Evolutionary conservation across 2,113 vertebrate species (phyloP).

Genomic region (Thymallus thymallus): DNA sequence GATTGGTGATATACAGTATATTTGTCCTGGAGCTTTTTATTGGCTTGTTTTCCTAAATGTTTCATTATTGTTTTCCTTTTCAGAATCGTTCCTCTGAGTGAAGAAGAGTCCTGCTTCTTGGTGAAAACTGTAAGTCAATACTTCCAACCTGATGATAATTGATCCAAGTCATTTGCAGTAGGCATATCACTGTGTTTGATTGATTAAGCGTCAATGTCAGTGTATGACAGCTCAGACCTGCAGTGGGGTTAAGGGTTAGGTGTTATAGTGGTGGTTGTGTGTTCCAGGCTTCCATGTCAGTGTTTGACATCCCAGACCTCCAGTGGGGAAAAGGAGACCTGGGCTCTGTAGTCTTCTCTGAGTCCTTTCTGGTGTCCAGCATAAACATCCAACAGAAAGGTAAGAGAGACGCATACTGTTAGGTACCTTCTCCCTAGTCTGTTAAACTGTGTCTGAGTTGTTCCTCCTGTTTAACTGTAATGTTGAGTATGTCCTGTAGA

Average conservation of each 20-base stretch:
- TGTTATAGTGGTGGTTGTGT: background rate
- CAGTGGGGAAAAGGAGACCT: conserved; percentile 72
- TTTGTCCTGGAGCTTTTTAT: background rate
- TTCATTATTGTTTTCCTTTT: conserved; percentile 10
- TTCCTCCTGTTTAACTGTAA: background rate
- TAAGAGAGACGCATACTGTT: conserved; percentile 33
- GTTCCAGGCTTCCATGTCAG: conserved; percentile 81
- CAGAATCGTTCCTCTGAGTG: conserved; percentile 83
- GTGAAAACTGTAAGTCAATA: conserved; percentile 86
- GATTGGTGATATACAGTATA: background rate
- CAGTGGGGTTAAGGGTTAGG: conserved; percentile 49
- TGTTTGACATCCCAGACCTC: conserved; percentile 88
- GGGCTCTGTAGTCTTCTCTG: conserved; percentile 92
- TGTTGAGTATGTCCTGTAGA: conserved; percentile 75
- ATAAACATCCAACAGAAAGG: conserved; percentile 89
- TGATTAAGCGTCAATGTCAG: conserved; percentile 77
- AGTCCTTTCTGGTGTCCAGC: conserved; percentile 91
- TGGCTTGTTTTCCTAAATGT: background rate
- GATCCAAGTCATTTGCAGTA: background rate
- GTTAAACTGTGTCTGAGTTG: background rate
- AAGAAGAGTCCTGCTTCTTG: conserved; percentile 77
- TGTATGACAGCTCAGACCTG: conserved; percentile 88
- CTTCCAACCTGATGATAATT: background rate
- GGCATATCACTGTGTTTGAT: background rate
- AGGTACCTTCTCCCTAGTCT: background rate